Evolutionary conservation across 1,140 invertebrate species (phyloP).

Genomic region (Pachyrhynchus sulphureomaculatus): DNA sequence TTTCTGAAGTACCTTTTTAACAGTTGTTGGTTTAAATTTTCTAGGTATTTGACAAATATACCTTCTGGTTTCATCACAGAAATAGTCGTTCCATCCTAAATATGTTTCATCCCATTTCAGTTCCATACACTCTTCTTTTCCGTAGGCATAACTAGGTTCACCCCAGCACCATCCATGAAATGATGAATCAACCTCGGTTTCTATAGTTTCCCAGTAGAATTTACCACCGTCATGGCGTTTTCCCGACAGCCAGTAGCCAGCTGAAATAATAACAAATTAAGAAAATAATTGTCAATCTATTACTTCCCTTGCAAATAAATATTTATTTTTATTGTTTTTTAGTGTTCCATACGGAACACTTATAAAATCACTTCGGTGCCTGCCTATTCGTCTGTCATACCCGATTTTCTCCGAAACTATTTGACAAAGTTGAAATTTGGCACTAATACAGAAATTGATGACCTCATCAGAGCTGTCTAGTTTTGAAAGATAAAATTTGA

Average conservation of each 20-base stretch:
- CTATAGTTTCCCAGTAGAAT: conserved; percentile 1
- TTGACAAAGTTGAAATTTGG: no score
- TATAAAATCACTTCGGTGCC: no score
- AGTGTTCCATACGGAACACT: no score
- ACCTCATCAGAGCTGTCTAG: no score
- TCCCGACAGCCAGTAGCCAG: conserved; percentile 2
- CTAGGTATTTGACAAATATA: background rate
- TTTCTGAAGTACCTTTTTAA: no score
- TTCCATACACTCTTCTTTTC: background rate
- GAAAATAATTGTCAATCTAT: background rate
- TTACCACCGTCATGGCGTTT: background rate
- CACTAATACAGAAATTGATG: no score
- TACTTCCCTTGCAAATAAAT: no score
- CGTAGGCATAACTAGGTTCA: background rate
- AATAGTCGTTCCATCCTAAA: background rate
- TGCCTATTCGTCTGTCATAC: no score
- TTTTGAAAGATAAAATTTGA: no score
- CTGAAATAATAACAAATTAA: background rate
- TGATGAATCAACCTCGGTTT: background rate
- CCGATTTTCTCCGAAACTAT: no score
- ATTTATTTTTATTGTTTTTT: no score
- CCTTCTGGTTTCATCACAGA: background rate
- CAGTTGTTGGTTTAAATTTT: background rate
- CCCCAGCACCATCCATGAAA: background rate
- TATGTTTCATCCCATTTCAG: background rate